Conservation (phyloP, 2,113 vertebrate species). For the Podilymbus podiceps region DNA sequence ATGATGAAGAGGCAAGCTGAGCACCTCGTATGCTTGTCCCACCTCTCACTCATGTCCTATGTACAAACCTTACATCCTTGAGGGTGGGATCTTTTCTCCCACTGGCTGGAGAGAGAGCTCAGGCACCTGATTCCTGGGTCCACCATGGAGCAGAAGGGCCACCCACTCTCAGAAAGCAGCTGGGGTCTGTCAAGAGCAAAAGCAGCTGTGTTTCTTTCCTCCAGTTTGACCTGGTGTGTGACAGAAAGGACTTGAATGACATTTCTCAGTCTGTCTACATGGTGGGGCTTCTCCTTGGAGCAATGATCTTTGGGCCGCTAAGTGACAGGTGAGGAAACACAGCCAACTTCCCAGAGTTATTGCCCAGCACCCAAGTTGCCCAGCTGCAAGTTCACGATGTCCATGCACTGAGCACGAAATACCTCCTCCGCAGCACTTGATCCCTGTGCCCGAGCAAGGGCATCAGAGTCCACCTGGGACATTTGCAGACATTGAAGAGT, state of each 20-base stretch:
- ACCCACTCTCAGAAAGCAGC: not conserved
- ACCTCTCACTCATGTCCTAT: not conserved
- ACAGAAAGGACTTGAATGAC: conserved; percentile 69
- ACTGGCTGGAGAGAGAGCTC: accelerated
- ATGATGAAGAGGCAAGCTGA: not conserved
- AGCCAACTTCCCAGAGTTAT: not conserved
- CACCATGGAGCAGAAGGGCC: not conserved
- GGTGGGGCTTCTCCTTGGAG: conserved; percentile 82
- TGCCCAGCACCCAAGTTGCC: not conserved
- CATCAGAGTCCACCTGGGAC: no score
- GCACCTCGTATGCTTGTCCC: accelerated
- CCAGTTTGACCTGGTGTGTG: conserved; percentile 88
- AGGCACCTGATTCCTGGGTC: not conserved
- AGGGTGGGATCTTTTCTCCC: not conserved
- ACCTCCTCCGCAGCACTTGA: accelerated
- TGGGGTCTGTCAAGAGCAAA: not conserved
- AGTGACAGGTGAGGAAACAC: conserved; percentile 80
- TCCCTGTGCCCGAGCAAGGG: not conserved
- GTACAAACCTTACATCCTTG: not conserved
- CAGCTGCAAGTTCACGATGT: not conserved
- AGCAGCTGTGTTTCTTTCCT: not conserved
- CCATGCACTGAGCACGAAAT: not conserved
- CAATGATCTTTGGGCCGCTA: conserved; percentile 77
- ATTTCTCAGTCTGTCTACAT: conserved; percentile 85
- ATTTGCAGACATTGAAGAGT: not conserved